Conservation (phyloP, 1,140 invertebrate genomes). For the Drosophila tristis region DNA sequence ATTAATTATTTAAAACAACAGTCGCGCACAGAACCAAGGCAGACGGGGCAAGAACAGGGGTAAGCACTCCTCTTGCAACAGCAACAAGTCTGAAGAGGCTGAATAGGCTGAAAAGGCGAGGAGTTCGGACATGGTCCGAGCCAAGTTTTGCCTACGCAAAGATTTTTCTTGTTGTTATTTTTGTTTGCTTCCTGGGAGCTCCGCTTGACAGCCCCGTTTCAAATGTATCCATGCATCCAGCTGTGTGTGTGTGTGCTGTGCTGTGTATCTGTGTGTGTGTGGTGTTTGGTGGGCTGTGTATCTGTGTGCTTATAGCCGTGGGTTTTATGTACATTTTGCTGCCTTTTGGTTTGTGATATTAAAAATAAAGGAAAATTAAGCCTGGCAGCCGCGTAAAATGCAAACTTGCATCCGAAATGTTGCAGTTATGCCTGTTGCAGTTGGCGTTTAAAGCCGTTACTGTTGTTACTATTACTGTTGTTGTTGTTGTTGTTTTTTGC, state of each 20-base stretch:
- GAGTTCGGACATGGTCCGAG: conserved; percentile 45
- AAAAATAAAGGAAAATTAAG: conserved; percentile 80
- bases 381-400: conserved; percentile 81
- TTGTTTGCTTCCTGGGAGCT: conserved; percentile 70
- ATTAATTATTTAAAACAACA: conserved; percentile 80
- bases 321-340: conserved; percentile 68
- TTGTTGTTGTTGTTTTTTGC: conserved; percentile 30
- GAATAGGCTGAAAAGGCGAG: conserved; percentile 24
- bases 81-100: conserved; percentile 9
- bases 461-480: conserved; percentile 30
- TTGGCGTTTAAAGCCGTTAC: conserved; percentile 58
- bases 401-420: conserved; percentile 78
- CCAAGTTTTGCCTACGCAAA: conserved; percentile 83
- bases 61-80: neutral
- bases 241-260: conserved; percentile 32
- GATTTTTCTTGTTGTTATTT: conserved; percentile 42
- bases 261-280: neutral
- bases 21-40: neutral
- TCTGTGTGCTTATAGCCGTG: conserved; percentile 64
- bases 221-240: conserved; percentile 4
- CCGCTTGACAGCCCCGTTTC: conserved; percentile 49
- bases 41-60: conserved; percentile 20
- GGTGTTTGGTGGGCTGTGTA: conserved; percentile 9
- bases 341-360: conserved; percentile 60
- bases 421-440: conserved; percentile 65